These are phyloP conservation scores for Myotis pilosus DNA, from an alignment of 2,797 vertebrate species.

Conservation along the genomic window DNA sequence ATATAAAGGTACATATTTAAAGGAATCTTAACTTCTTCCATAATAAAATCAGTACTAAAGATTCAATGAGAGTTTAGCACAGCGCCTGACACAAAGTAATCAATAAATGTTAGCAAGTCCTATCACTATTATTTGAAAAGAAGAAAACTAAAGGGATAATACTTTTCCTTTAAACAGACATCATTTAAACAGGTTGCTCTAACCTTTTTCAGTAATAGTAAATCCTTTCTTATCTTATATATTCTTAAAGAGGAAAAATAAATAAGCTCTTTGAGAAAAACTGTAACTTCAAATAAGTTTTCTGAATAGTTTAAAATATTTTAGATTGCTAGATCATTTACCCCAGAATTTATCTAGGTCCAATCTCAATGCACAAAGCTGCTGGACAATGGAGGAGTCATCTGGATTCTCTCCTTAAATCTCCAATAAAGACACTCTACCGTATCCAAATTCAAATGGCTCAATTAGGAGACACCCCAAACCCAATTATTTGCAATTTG, in stretches of 20 bases:
- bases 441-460: background rate
- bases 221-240: background rate
- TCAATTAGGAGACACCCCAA: background rate
- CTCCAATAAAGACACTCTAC: background rate
- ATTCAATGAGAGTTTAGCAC: background rate
- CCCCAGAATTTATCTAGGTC: background rate
- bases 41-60: background rate
- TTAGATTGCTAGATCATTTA: background rate
- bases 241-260: background rate
- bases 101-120: background rate
- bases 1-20: background rate
- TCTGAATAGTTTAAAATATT: background rate
- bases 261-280: constrained; percentile 19
- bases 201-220: background rate
- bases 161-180: background rate
- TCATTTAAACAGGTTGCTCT: background rate
- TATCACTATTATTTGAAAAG: background rate
- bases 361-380: background rate
- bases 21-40: background rate
- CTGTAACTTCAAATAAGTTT: constrained; percentile 1
- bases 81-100: background rate
- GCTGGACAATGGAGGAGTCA: background rate
- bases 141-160: background rate
- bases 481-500: background rate
- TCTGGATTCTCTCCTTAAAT: background rate